Evolutionary conservation across 2,797 vertebrate species (phyloP).

Genomic region (Rhinoraja longicauda): DNA sequence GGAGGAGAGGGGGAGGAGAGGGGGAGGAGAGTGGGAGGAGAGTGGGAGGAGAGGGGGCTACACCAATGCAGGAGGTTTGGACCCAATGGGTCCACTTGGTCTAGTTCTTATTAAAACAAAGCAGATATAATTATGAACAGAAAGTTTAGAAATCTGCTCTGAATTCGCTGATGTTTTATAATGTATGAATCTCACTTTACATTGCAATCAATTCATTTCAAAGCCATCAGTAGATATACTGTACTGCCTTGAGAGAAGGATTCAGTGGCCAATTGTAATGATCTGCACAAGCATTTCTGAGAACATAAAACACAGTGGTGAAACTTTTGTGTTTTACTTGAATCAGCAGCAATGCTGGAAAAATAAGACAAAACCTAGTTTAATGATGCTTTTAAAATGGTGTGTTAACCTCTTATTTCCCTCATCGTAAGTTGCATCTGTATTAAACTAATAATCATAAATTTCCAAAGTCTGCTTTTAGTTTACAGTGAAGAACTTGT

Average conservation of each 20-base stretch:
- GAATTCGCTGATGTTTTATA: background rate
- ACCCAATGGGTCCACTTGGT: no score
- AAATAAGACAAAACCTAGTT: background rate
- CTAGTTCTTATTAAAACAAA: conserved; percentile 15
- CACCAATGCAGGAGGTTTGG: no score
- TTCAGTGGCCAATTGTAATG: background rate
- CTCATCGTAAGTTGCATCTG: background rate
- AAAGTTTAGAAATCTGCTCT: background rate
- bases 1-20: no score
- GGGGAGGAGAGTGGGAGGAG: no score
- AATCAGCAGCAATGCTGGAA: background rate
- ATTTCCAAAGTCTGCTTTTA: background rate
- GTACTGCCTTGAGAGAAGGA: background rate
- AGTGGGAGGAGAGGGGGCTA: no score
- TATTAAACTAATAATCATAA: background rate
- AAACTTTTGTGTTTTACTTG: background rate
- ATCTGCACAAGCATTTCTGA: conserved; percentile 13
- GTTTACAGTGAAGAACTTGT: background rate
- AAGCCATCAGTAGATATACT: background rate
- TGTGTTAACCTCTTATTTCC: background rate
- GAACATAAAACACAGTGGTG: background rate
- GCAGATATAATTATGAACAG: background rate
- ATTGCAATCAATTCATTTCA: conserved; percentile 2
- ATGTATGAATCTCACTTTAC: conserved; percentile 6
- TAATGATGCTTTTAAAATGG: background rate